Evolutionary conservation across 2,113 vertebrate genomes (phyloP), one percentile per base, ranked within the genome.

Genomic region (Pithys albifrons): DNA sequence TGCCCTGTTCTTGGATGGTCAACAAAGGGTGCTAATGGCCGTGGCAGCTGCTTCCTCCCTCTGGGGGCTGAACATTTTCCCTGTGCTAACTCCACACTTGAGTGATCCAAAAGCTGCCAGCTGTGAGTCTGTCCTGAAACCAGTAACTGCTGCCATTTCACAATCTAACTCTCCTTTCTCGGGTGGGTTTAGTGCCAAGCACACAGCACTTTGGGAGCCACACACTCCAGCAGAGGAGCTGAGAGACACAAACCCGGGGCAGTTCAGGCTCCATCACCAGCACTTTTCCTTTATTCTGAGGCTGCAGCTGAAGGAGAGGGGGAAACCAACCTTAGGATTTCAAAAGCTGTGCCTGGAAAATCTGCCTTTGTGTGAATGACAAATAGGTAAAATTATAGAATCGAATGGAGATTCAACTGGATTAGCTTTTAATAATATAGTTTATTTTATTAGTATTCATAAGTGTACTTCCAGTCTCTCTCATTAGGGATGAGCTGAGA

Each of bases 31-130:
- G 91, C 80, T 94, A 94, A 94, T 74, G 86, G 70, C 71, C 83
- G 62, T 80, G 72, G 76, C 65, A 95, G 91, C 91, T 96, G 86
- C 79, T 87, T 73, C 71, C 73, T 82, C 81, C 54, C 85, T 71
- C 92, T 95, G 43, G 97, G 97, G 95, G 51, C 52, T 91, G 90
- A 96, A 93, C 91, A 93, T 94, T 93, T 96, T 89, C 96, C 91
- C 91, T 94, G 74, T 84, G 93, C 91, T 86, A 93, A 96, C 91
- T 94, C 88, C 94, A 93, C 93, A 97, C 94, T 88, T 80, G 59
- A 92, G 89, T 96, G 91, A 88, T 89, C 97, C 95, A 94, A 85
- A 92, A 94, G 62, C 64, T 88, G 85, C 92, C 79, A 94, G 74
- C 79, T 93, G 58, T 93, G 77, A 95, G 95, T 95, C 83, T 94